A percentile compares a stretch with the other conserved stretches of the same genome.
These are phyloP conservation scores for Apamea sordens DNA, from an alignment of 2,888 invertebrate genomes.

Conservation along the genomic window DNA sequence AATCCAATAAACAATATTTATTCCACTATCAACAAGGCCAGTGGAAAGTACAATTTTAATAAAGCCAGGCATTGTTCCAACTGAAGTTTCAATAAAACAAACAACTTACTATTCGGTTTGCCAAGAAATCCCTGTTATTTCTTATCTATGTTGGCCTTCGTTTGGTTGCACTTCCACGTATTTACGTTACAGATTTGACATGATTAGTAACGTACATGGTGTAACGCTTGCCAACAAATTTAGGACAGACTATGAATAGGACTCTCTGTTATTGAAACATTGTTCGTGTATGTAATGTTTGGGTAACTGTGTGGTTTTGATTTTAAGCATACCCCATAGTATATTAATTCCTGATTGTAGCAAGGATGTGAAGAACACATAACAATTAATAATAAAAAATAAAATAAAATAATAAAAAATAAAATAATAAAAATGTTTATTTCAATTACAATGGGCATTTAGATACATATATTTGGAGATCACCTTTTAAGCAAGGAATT, in stretches of 20 bases:
- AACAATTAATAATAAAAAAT: too few species aligned
- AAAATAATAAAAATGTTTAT: too few species aligned
- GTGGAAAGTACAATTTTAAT: constrained; percentile 65
- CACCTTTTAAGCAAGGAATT: too few species aligned
- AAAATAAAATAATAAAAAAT: too few species aligned
- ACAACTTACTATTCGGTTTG: constrained; percentile 61
- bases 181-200: constrained; percentile 22
- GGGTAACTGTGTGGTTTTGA: neutral
- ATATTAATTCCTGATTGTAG: too few species aligned
- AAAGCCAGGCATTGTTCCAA: constrained; percentile 75
- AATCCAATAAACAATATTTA: constrained; percentile 16
- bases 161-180: constrained; percentile 58
- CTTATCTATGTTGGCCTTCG: constrained; percentile 67
- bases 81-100: constrained; percentile 67
- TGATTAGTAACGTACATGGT: constrained; percentile 32
- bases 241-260: constrained; percentile 3
- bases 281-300: neutral
- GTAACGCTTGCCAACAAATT: constrained; percentile 32
- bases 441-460: too few species aligned
- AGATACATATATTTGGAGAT: too few species aligned
- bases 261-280: neutral
- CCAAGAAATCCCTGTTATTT: constrained; percentile 57
- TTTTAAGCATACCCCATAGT: neutral
- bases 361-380: too few species aligned
- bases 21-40: constrained; percentile 48